A percentile compares a stretch with the other conserved stretches of the same genome.
Evolutionary conservation across 1,140 invertebrate genomes (phyloP).

Genomic region (Aphaenogaster rudis): DNA sequence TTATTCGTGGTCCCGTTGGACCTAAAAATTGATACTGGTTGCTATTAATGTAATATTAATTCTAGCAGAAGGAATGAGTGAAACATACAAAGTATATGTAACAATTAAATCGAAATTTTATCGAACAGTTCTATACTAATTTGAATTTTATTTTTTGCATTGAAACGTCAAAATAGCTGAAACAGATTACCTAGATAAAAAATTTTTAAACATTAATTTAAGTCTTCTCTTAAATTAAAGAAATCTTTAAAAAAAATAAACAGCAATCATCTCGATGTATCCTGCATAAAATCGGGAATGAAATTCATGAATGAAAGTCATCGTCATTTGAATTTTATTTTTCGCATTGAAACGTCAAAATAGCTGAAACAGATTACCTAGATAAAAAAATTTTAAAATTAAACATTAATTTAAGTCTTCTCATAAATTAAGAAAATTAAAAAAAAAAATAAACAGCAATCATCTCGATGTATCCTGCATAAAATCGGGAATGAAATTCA

Average conservation of each 20-base stretch:
- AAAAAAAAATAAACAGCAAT: neutral
- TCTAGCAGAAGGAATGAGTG: neutral
- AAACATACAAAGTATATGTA: neutral
- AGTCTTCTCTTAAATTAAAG: neutral
- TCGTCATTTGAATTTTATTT: neutral
- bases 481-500: neutral
- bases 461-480: neutral
- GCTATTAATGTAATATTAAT: slow-evolving; percentile 18
- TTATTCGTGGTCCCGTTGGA: neutral
- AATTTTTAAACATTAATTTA: neutral
- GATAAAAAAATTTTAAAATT: neutral
- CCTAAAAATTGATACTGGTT: slow-evolving; percentile 1
- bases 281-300: neutral
- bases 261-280: neutral
- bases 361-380: neutral
- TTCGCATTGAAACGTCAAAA: neutral
- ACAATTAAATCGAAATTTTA: neutral
- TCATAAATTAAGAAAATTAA: neutral
- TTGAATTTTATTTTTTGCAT: neutral
- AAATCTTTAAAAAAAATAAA: neutral
- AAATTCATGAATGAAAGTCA: neutral
- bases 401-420: neutral
- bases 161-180: neutral
- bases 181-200: neutral
- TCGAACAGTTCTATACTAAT: neutral